Evolutionary conservation across 2,888 invertebrate genomes (phyloP).

Genomic region (Callinectes sapidus): DNA sequence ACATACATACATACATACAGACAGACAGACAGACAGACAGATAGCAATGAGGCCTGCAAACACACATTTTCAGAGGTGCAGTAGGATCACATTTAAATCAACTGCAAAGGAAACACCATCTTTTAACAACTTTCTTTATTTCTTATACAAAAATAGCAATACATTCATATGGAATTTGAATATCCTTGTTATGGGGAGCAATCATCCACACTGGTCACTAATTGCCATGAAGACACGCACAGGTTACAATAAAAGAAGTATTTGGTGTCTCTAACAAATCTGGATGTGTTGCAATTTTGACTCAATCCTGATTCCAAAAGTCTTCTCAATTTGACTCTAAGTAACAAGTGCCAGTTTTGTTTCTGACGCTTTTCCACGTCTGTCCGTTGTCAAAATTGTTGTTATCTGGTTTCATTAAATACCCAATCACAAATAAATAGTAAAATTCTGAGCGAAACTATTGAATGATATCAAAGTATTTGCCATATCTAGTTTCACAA

Average conservation of each 20-base stretch:
- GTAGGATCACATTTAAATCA: no score
- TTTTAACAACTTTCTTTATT: slow-evolving; percentile 26
- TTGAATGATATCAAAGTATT: neutral
- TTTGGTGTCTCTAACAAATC: neutral
- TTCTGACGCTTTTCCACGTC: neutral
- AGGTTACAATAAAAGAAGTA: neutral
- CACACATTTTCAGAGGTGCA: no score
- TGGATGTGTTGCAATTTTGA: neutral
- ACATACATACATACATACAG: no score
- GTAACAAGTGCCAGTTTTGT: neutral
- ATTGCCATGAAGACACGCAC: neutral
- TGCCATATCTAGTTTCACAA: neutral
- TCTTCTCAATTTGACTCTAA: neutral
- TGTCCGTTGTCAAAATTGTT: neutral
- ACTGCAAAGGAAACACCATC: neutral
- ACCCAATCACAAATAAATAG: neutral
- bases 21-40: no score
- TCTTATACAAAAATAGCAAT: slow-evolving; percentile 33
- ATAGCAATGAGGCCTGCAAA: no score
- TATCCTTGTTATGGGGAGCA: neutral
- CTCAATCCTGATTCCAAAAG: neutral
- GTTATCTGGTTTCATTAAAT: neutral
- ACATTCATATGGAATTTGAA: slow-evolving; percentile 19
- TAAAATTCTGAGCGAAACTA: neutral
- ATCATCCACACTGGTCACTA: neutral